Evolutionary conservation across 2,888 invertebrate genomes (phyloP).

Genomic region (Rhopalosiphum nymphaeae): DNA sequence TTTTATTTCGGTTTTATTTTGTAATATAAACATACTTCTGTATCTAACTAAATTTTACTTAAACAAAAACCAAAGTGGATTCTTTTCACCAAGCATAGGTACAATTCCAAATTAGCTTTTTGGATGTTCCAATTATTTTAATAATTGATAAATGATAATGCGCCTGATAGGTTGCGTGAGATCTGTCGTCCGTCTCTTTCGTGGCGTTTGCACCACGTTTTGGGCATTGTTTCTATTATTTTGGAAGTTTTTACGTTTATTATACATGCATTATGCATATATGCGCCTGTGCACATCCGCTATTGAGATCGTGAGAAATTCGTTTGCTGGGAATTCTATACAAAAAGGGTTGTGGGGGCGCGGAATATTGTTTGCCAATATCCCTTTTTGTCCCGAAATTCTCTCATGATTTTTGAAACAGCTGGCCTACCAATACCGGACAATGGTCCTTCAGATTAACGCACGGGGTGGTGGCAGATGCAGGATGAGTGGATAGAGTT

Average conservation of each 20-base stretch:
- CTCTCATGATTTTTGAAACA: constrained; percentile 45
- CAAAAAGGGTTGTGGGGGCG: constrained; percentile 54
- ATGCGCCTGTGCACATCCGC: not conserved
- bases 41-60: not conserved
- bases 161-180: not conserved
- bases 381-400: constrained; percentile 40
- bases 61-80: not conserved
- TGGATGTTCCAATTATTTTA: not conserved
- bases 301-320: constrained; percentile 51
- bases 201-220: not conserved
- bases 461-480: constrained; percentile 37
- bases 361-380: constrained; percentile 20
- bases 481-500: constrained; percentile 29
- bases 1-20: not conserved
- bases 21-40: not conserved
- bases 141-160: not conserved
- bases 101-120: not conserved
- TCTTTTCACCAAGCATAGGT: too few species aligned
- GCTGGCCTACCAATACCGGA: constrained; percentile 14
- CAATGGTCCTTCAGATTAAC: constrained; percentile 55
- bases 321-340: constrained; percentile 21
- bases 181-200: not conserved
- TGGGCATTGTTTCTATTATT: constrained; percentile 14
- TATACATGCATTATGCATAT: constrained; percentile 3
- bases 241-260: not conserved